A percentile compares a stretch with the other conserved stretches of the same genome.
Conservation (phyloP, 2,797 vertebrate species). For the Cossypha niveicapilla region DNA sequence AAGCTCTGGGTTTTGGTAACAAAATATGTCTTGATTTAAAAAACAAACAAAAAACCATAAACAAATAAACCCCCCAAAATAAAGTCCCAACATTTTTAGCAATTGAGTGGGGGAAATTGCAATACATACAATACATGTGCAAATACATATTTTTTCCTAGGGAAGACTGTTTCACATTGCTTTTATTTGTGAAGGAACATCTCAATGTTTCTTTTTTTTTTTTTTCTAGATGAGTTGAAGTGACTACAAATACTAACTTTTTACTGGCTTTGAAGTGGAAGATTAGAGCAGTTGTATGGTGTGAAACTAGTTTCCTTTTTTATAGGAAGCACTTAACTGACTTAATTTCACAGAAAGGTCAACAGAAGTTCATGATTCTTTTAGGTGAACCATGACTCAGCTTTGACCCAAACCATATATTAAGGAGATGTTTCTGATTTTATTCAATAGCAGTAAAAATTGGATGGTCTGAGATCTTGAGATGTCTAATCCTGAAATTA, state of each 20-base stretch:
- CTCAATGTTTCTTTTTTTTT: neutral
- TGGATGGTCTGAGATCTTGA: neutral
- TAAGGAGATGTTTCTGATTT: neutral
- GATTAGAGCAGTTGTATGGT: neutral
- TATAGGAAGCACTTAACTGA: neutral
- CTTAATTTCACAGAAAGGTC: neutral
- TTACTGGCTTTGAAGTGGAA: neutral
- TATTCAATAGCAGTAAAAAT: neutral
- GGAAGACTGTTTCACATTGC: neutral
- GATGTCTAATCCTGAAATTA: neutral
- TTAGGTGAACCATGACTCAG: neutral
- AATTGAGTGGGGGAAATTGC: neutral
- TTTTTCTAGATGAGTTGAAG: neutral
- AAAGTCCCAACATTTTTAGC: neutral
- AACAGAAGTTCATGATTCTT: neutral
- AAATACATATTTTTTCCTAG: neutral
- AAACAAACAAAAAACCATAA: no score
- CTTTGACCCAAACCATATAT: neutral
- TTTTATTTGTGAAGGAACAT: neutral
- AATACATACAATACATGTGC: no score
- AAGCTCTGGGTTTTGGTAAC: neutral
- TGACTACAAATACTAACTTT: neutral
- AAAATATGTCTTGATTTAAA: neutral
- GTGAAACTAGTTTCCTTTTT: neutral
- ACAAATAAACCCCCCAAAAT: fast-evolving